These are phyloP conservation scores for Amblyopsis hoosieri DNA, from an alignment of 2,797 vertebrate species.

Conservation along the genomic window DNA sequence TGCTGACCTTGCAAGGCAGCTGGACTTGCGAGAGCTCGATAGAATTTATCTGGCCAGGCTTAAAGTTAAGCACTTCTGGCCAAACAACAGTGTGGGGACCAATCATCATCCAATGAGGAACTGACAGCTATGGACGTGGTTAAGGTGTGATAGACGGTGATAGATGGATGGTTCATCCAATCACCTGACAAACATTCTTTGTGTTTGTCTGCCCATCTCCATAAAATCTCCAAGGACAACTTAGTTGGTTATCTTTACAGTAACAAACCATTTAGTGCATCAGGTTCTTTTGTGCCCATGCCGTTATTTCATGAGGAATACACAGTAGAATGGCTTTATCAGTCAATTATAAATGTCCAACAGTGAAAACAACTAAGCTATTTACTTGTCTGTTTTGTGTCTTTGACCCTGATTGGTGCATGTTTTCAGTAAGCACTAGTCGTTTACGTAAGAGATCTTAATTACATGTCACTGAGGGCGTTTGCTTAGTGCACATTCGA, in stretches of 20 bases:
- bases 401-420: not conserved
- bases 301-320: not conserved
- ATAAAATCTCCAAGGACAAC: no score
- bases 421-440: not conserved
- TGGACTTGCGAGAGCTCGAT: no score
- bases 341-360: not conserved
- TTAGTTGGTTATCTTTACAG: not conserved
- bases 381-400: not conserved
- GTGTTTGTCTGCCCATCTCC: no score
- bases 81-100: no score
- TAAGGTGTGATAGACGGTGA: no score
- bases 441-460: not conserved
- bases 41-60: no score
- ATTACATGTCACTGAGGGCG: not conserved
- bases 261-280: not conserved
- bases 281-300: not conserved
- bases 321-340: not conserved
- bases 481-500: not conserved
- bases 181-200: no score
- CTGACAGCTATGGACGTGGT: no score
- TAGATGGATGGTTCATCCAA: no score
- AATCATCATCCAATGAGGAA: no score
- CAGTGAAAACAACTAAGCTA: not conserved
- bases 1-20: no score
- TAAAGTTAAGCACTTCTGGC: no score